A percentile compares a stretch with the other conserved stretches of the same genome.
These are phyloP conservation scores for Colletes collaris DNA, from an alignment of 2,888 invertebrate genomes.

Conservation along the genomic window DNA sequence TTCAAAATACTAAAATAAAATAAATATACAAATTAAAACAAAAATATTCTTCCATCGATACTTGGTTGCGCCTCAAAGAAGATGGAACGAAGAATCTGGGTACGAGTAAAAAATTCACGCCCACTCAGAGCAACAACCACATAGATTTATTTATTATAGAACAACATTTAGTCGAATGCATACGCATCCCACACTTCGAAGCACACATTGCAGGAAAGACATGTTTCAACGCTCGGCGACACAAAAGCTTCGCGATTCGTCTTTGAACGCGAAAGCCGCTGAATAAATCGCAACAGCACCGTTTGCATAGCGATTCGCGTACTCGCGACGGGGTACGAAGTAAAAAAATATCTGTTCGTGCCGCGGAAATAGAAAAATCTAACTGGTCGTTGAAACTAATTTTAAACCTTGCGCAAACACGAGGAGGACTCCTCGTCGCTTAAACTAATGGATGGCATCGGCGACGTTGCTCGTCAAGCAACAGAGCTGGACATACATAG, in stretches of 20 bases:
- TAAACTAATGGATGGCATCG: slow-evolving; percentile 55
- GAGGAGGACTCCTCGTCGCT: not conserved
- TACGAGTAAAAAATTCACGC: too few species aligned
- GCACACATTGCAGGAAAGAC: slow-evolving; percentile 1
- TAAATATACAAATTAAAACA: too few species aligned
- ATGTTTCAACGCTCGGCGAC: not conserved
- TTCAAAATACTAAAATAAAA: too few species aligned
- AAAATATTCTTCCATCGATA: too few species aligned
- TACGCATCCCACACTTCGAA: not conserved
- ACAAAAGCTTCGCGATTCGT: slow-evolving; percentile 9
- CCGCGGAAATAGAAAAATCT: not conserved
- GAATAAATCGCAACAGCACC: not conserved
- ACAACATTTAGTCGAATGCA: slow-evolving; percentile 17
- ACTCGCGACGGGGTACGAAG: not conserved
- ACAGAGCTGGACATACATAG: slow-evolving; percentile 23
- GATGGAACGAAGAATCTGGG: too few species aligned
- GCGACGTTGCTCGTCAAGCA: slow-evolving; percentile 8
- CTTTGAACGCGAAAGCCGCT: slow-evolving; percentile 4
- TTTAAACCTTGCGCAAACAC: not conserved
- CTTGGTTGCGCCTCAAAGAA: too few species aligned
- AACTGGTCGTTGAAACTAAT: not conserved
- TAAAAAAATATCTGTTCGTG: slow-evolving; percentile 9
- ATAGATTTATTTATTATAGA: not conserved
- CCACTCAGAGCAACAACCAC: too few species aligned
- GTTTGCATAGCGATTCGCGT: slow-evolving; percentile 1